Evolutionary conservation across 2,888 invertebrate genomes (phyloP).

Genomic region (Leuctra nigra): DNA sequence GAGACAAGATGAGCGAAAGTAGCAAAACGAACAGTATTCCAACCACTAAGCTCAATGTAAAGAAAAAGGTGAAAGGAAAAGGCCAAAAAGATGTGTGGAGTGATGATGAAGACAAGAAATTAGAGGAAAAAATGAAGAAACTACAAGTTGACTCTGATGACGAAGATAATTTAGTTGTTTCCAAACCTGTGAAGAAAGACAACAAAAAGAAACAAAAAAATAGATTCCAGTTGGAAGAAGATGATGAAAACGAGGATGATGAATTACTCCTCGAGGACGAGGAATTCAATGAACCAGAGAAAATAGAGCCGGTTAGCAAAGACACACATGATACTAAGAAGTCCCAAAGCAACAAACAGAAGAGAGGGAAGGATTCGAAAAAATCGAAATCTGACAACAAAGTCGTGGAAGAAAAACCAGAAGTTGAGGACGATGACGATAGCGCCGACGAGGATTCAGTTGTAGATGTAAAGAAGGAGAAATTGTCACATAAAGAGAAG

Average conservation of each 20-base stretch:
- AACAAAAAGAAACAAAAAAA: slow-evolving; percentile 23
- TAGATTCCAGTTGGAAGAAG: slow-evolving; percentile 25
- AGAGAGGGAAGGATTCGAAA: slow-evolving; percentile 27
- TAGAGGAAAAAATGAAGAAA: slow-evolving; percentile 23
- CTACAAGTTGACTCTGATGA: slow-evolving; percentile 22
- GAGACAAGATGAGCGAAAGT: slow-evolving; percentile 21
- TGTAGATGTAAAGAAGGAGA: slow-evolving; percentile 44
- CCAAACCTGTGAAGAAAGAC: slow-evolving; percentile 19
- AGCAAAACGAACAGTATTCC: background rate
- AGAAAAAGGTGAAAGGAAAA: slow-evolving; percentile 22
- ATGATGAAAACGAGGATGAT: slow-evolving; percentile 29
- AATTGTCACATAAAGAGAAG: slow-evolving; percentile 84
- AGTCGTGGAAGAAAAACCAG: slow-evolving; percentile 35
- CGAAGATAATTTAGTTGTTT: slow-evolving; percentile 18
- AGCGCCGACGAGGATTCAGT: slow-evolving; percentile 12
- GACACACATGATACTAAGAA: slow-evolving; percentile 23
- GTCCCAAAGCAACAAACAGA: slow-evolving; percentile 23
- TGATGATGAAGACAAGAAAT: slow-evolving; percentile 21
- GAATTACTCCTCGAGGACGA: slow-evolving; percentile 33
- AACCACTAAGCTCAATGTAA: background rate
- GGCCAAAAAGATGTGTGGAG: slow-evolving; percentile 25
- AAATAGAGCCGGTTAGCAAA: slow-evolving; percentile 22
- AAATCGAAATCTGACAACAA: slow-evolving; percentile 27
- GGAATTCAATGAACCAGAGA: slow-evolving; percentile 33
- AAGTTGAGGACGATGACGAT: slow-evolving; percentile 30